Base-by-base conservation (phyloP, 92 coral and sea anemone genomes). In the Palythoa grandiflora region DNA sequence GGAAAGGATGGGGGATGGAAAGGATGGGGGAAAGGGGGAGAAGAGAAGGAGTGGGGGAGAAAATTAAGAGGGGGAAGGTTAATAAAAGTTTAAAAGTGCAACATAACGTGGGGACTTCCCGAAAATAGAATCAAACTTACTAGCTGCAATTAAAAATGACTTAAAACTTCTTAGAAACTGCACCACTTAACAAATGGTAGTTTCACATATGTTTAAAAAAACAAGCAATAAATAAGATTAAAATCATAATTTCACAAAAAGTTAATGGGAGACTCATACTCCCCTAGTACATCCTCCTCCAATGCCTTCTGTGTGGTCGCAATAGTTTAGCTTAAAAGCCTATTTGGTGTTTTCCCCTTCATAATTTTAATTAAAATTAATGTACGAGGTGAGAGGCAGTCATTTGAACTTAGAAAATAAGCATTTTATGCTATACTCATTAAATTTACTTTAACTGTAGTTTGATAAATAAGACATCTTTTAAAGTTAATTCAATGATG, bases 241-340 rank as follows among this genome's bases (percentile, higher is more conserved):
- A 66, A 66, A 66, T 66, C 37, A 66, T 17, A 66, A 66, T 66
- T 66, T 66, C 8, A 66, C 21, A 28, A 66, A 66, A 66, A 6
- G 21, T 66, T 66, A 66, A 66, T 66, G 72, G 72, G 21, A 12
- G 35, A 66, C 72, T 66, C 21, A 66, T 66, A 2, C 16, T 66
- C 72, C 72, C 72, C 72, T 66, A 66, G 72, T 19, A 66, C 37
- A 1, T 12, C 72, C 37, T 66, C 72, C 72, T 66, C 72, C 72
- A 66, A 66, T 6, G 5, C 72, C 37, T 12, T 66, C 72, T 66
- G 21, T 66, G 37, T 17, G 72, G 72, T 66, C 72, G 9, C 72
- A n/a, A 28, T 6, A 66, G 17, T 66, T 66, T 66, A 66, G 72
- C 72, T 66, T 28, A 12, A 66, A 28, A 28, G 72, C 59, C 59